These are phyloP conservation scores for Goniozus legneri DNA, from an alignment of 1,140 invertebrate genomes.

Conservation along the genomic window DNA sequence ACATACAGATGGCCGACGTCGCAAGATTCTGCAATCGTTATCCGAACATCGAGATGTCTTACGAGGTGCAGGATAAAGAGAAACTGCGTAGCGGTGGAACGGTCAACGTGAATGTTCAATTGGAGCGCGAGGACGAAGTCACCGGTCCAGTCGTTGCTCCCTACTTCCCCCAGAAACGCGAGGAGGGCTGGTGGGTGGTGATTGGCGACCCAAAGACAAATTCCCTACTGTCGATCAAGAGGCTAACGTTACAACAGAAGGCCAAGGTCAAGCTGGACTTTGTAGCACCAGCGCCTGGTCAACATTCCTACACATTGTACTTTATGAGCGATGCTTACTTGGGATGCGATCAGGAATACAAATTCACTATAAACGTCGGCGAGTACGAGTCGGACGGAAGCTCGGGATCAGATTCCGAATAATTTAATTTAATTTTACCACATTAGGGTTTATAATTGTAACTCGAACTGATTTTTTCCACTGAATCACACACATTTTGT, in stretches of 20 bases:
- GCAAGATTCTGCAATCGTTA: constrained; percentile 98
- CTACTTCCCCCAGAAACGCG: constrained; percentile 95
- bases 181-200: constrained; percentile 99
- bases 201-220: constrained; percentile 95
- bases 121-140: constrained; percentile 97
- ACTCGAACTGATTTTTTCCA: no score
- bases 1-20: constrained; percentile 92
- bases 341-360: constrained; percentile 97
- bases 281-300: constrained; percentile 80
- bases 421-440: neutral
- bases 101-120: constrained; percentile 83
- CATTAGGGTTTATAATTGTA: neutral
- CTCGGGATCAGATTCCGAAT: constrained; percentile 56
- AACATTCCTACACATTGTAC: constrained; percentile 91
- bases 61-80: constrained; percentile 86
- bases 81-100: constrained; percentile 73
- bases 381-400: constrained; percentile 63
- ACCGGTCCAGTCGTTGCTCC: constrained; percentile 95
- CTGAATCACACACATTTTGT: no score
- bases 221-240: constrained; percentile 93
- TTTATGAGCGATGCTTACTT: constrained; percentile 99
- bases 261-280: constrained; percentile 95
- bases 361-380: constrained; percentile 77
- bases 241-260: constrained; percentile 88
- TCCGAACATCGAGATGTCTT: constrained; percentile 96